A percentile compares a stretch with the other conserved stretches of the same genome.
phyloP scores from a whole-genome alignment of 2,797 vertebrate species.

The Potorous gilbertii region DNA sequence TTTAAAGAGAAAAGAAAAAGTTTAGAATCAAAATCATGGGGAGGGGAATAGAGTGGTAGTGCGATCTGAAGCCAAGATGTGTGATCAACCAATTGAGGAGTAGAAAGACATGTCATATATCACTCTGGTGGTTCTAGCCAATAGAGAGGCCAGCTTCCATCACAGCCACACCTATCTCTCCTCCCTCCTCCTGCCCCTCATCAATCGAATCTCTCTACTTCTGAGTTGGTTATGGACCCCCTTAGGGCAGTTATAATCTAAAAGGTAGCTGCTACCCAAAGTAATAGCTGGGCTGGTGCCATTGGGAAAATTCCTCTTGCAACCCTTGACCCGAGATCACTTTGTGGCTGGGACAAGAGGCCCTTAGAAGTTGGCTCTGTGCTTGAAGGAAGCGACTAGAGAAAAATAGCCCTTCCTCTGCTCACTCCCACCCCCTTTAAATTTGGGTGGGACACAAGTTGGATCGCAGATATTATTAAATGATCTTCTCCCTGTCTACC shows the following conservation, averaged over 20 bases:
- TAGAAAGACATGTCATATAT: neutral
- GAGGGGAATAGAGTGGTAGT: neutral
- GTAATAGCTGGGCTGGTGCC: neutral
- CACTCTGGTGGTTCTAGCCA: neutral
- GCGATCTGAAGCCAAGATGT: neutral
- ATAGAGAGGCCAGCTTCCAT: neutral
- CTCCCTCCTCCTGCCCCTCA: too few relatives aligned
- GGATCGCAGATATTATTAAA: neutral
- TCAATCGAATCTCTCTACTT: neutral
- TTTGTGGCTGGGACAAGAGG: neutral
- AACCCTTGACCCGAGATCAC: neutral
- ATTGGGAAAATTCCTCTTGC: neutral
- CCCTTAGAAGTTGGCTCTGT: neutral
- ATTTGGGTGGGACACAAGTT: neutral
- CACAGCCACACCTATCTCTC: neutral
- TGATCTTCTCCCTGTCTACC: neutral
- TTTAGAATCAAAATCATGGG: neutral
- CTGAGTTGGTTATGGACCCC: neutral
- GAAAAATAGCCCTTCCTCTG: neutral
- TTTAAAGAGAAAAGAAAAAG: neutral
- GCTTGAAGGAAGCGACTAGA: neutral
- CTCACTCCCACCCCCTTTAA: neutral
- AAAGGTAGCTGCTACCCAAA: neutral
- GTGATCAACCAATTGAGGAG: neutral
- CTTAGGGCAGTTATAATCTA: neutral